Percentiles rank a stretch among this genome's conserved stretches.
These are phyloP conservation scores for Scaptomyza flava DNA, from an alignment of 2,888 invertebrate species.

Conservation along the genomic window DNA sequence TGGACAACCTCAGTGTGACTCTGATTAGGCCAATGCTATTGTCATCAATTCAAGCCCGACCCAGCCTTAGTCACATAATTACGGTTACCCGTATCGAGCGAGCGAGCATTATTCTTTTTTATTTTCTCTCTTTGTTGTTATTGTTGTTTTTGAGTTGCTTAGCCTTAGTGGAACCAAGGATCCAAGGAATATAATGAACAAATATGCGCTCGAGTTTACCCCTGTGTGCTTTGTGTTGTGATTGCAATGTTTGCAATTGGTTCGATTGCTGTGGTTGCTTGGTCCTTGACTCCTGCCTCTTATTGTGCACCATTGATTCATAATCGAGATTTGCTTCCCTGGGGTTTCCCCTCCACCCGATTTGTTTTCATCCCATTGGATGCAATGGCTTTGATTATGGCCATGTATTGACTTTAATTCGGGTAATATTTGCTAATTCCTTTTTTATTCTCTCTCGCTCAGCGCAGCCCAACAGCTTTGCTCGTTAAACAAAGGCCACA, in stretches of 20 bases:
- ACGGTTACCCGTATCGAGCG: conserved; percentile 21
- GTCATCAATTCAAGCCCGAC: conserved; percentile 46
- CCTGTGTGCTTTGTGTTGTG: conserved; percentile 30
- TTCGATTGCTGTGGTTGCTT: conserved; percentile 49
- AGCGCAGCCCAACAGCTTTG: conserved; percentile 32
- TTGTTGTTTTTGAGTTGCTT: conserved; percentile 3
- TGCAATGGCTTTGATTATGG: conserved; percentile 20
- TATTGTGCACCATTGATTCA: conserved; percentile 52
- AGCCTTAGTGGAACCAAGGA: conserved; percentile 1
- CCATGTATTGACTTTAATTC: conserved; percentile 39
- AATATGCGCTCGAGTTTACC: conserved; percentile 28
- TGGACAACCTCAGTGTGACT: conserved; percentile 19
- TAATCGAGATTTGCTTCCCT: conserved; percentile 43
- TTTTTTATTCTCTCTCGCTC: neutral
- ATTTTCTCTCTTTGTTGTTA: neutral
- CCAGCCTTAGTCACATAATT: conserved; percentile 42
- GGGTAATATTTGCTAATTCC: conserved; percentile 50
- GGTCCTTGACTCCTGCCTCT: conserved; percentile 42
- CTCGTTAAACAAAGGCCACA: conserved; percentile 30
- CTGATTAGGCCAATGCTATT: conserved; percentile 50
- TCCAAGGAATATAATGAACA: conserved; percentile 36
- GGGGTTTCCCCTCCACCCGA: conserved; percentile 8
- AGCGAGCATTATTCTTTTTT: conserved; percentile 6
- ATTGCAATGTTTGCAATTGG: conserved; percentile 47
- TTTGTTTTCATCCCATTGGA: conserved; percentile 45